A percentile compares a stretch with the other conserved stretches of the same genome.
Evolutionary conservation across 64 coral and sea anemone genomes (phyloP).

Genomic region (Stylophora pistillata): DNA sequence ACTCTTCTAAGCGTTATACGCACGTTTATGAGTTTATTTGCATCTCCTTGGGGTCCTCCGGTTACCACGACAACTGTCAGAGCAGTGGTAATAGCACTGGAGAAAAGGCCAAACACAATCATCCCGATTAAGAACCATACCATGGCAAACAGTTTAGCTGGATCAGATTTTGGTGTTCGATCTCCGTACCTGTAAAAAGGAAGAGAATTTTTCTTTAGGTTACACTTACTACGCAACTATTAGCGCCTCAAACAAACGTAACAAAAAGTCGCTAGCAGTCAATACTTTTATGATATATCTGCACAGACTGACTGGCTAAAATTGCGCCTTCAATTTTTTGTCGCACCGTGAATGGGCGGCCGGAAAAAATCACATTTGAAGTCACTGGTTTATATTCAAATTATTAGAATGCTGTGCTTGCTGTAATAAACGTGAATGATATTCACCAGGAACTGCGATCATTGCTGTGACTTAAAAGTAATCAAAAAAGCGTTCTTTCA

Average conservation of each 20-base stretch:
- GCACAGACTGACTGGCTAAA: too few species aligned
- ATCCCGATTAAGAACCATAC: constrained; percentile 88
- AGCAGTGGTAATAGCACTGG: constrained; percentile 55
- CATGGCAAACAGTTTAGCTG: constrained; percentile 67
- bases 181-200: constrained; percentile 81
- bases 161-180: constrained; percentile 79
- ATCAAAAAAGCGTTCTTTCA: too few species aligned
- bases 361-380: too few species aligned
- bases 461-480: neutral
- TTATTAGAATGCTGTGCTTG: too few species aligned
- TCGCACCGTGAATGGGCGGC: too few species aligned
- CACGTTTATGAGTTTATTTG: neutral
- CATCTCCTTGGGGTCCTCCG: neutral
- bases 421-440: too few species aligned
- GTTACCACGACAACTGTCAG: constrained; percentile 20
- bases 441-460: neutral
- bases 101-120: constrained; percentile 75
- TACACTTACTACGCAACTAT: too few species aligned
- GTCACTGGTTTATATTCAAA: too few species aligned
- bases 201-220: neutral
- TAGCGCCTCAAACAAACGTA: too few species aligned
- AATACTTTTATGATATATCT: too few species aligned
- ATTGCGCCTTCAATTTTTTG: too few species aligned
- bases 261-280: too few species aligned
- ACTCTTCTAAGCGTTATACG: neutral